Conservation (phyloP, 2,797 vertebrate species). For the Alectoris magna region DNA sequence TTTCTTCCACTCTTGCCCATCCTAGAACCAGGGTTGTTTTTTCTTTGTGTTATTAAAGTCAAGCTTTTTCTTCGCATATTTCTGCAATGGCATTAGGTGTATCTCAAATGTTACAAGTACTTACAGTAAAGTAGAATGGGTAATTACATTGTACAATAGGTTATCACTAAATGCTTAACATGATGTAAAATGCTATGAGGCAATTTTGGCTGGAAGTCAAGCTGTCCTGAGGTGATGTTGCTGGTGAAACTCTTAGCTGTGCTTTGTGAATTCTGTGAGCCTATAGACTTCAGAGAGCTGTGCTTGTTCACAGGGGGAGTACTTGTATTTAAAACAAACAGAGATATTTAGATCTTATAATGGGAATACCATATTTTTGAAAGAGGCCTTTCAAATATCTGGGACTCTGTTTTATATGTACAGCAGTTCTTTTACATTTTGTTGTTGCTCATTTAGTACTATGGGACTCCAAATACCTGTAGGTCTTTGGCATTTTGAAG, state of each 20-base stretch:
- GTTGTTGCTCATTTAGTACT: not conserved
- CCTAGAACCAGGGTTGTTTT: not conserved
- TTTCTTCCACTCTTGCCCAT: not conserved
- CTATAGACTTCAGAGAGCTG: fast-evolving
- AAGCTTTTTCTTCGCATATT: not conserved
- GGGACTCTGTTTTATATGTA: not conserved
- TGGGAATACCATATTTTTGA: not conserved
- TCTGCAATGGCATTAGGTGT: not conserved
- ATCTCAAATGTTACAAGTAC: not conserved
- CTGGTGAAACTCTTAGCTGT: not conserved
- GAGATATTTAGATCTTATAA: not conserved
- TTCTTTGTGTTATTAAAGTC: not conserved
- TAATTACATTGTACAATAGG: not conserved
- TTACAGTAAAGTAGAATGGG: not conserved
- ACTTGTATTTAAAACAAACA: not conserved
- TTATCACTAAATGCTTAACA: not conserved
- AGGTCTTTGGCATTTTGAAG: not conserved
- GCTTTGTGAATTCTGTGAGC: not conserved
- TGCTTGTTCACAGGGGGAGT: not conserved
- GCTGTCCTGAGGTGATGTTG: not conserved
- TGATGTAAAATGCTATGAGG: not conserved
- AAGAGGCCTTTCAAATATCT: not conserved
- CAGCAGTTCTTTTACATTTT: not conserved
- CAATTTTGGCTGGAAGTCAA: not conserved
- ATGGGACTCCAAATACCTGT: not conserved